These are phyloP conservation scores for Steinernema hermaphroditum DNA, from an alignment of 2,888 invertebrate species.

Conservation along the genomic window DNA sequence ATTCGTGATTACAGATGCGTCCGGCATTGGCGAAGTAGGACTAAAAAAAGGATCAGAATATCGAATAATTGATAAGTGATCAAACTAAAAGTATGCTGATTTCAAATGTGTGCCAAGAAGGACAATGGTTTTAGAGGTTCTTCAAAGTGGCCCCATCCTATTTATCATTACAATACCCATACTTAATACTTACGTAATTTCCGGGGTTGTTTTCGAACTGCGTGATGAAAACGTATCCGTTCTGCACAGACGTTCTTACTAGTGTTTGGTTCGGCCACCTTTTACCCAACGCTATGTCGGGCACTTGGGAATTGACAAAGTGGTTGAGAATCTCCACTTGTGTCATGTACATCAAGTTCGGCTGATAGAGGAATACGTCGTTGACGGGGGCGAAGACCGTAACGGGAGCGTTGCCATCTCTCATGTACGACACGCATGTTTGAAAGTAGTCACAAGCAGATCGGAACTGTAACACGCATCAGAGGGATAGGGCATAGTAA, in stretches of 20 bases:
- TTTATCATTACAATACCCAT: no score
- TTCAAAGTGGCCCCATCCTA: no score
- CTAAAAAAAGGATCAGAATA: slow-evolving; percentile 50
- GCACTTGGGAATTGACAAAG: slow-evolving; percentile 65
- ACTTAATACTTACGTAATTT: slow-evolving; percentile 60
- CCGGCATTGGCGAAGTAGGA: slow-evolving; percentile 66
- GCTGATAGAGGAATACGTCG: slow-evolving; percentile 66
- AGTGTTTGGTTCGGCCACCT: slow-evolving; percentile 65
- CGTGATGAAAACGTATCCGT: slow-evolving; percentile 65
- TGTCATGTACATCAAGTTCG: slow-evolving; percentile 62
- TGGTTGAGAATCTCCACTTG: slow-evolving; percentile 67
- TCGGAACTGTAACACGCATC: background rate
- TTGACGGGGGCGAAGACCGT: slow-evolving; percentile 66
- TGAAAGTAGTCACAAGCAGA: background rate
- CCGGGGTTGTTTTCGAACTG: slow-evolving; percentile 67
- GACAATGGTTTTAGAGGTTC: no score
- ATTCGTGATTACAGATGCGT: slow-evolving; percentile 64
- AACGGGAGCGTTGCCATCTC: slow-evolving; percentile 61
- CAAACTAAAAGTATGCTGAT: no score
- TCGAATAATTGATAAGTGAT: no score
- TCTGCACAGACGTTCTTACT: slow-evolving; percentile 63
- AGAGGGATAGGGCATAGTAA: background rate
- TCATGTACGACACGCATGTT: slow-evolving; percentile 59
- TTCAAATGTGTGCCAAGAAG: no score
- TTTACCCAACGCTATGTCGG: slow-evolving; percentile 57